Evolutionary conservation across 1,140 invertebrate genomes (phyloP).

Genomic region (Brachionus calyciflorus): DNA sequence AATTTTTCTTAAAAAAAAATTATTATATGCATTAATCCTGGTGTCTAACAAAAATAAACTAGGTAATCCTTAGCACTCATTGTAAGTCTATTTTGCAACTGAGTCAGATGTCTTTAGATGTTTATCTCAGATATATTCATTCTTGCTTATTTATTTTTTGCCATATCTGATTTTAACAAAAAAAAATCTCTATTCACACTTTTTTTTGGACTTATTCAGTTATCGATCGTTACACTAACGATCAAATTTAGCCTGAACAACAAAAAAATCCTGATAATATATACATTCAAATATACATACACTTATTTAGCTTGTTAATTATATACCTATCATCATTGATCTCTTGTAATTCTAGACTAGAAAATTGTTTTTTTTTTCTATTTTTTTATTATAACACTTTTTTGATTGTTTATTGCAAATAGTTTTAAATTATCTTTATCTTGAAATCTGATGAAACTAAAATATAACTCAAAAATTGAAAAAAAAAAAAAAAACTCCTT

Average conservation of each 20-base stretch:
- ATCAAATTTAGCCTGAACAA: background rate
- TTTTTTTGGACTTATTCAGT: background rate
- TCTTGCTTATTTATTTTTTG: background rate
- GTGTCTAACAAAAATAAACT: background rate
- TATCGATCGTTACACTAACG: background rate
- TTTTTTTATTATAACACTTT: slow-evolving; percentile 1
- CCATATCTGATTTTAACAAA: slow-evolving; percentile 2
- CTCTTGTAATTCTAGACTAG: slow-evolving; percentile 10
- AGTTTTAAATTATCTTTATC: no score
- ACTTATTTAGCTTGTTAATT: slow-evolving; percentile 20
- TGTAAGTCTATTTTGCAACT: background rate
- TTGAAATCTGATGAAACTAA: no score
- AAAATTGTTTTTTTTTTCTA: background rate
- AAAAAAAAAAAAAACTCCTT: no score
- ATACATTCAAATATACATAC: slow-evolving; percentile 19
- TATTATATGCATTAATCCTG: background rate
- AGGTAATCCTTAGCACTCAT: no score
- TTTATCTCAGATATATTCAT: background rate
- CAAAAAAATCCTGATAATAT: background rate
- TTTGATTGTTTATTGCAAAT: slow-evolving; percentile 14
- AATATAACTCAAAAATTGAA: no score
- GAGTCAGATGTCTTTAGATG: slow-evolving; percentile 23
- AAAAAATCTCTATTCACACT: background rate
- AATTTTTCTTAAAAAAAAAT: no score
- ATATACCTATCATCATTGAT: background rate